These are phyloP conservation scores for Pyrgilauda ruficollis DNA, from an alignment of 2,113 vertebrate species.

Conservation along the genomic window DNA sequence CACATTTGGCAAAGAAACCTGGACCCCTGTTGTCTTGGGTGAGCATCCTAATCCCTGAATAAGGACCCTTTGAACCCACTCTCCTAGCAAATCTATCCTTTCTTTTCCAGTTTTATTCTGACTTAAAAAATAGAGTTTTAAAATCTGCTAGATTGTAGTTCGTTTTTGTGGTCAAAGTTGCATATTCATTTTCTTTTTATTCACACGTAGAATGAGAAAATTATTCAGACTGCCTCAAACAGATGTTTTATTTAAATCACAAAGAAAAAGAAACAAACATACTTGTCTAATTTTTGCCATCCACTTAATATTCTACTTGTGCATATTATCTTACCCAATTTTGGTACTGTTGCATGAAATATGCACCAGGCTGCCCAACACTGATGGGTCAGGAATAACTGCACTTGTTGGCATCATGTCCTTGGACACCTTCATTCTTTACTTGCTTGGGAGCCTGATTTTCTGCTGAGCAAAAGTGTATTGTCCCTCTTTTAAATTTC, in stretches of 20 bases:
- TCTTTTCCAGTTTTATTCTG: neutral
- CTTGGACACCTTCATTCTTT: neutral
- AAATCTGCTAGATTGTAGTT: neutral
- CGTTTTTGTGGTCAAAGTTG: neutral
- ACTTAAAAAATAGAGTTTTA: neutral
- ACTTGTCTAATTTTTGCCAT: neutral
- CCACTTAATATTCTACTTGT: neutral
- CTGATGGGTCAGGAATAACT: neutral
- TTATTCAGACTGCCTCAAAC: neutral
- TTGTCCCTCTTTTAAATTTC: neutral
- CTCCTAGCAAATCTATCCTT: neutral
- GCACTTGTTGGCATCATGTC: neutral
- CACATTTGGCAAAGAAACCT: neutral
- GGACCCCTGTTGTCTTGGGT: neutral
- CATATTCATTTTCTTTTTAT: neutral
- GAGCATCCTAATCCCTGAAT: neutral
- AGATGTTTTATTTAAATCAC: neutral
- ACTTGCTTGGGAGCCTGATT: neutral
- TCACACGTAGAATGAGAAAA: neutral
- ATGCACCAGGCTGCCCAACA: neutral
- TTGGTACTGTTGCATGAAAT: neutral
- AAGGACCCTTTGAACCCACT: neutral
- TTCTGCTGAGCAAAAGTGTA: neutral
- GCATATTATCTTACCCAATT: neutral
- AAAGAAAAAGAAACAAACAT: neutral